Evolutionary conservation across 2,113 vertebrate species (phyloP).

Genomic region (Solea solea): DNA sequence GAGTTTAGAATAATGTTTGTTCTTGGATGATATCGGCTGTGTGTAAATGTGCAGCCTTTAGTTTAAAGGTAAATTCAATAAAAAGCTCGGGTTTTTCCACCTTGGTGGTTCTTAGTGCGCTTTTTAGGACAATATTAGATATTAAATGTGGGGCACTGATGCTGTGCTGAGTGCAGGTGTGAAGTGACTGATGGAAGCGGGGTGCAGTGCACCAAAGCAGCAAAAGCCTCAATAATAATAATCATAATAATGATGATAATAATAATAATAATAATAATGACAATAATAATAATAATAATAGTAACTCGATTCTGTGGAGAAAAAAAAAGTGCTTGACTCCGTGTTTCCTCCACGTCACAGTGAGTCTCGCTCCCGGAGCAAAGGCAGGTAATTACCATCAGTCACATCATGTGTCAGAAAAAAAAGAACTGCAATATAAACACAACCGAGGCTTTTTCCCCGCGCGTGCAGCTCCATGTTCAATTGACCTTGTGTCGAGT

Average conservation of each 20-base stretch:
- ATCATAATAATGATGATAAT: background rate
- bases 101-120: background rate
- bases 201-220: background rate
- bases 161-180: slow-evolving; percentile 10
- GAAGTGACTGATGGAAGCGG: slow-evolving; percentile 60
- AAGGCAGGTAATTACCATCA: slow-evolving; percentile 75
- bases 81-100: background rate
- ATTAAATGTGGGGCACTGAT: slow-evolving; percentile 29
- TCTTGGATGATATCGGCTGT: background rate
- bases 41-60: background rate
- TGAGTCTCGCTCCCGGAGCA: background rate
- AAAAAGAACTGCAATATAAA: slow-evolving; percentile 73
- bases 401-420: slow-evolving; percentile 60
- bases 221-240: background rate
- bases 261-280: background rate
- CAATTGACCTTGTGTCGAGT: slow-evolving; percentile 54
- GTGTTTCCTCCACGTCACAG: slow-evolving; percentile 33
- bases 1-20: slow-evolving; percentile 8
- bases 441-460: slow-evolving; percentile 57
- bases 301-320: slow-evolving; percentile 24
- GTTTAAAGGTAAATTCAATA: background rate
- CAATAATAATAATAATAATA: background rate
- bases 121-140: slow-evolving; percentile 1
- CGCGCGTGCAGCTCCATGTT: slow-evolving; percentile 28
- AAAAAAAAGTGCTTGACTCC: slow-evolving; percentile 69